Evolutionary conservation across 2,888 invertebrate genomes (phyloP), one percentile per base, ranked within the genome.

Genomic region (Heteromurus nitidus): DNA sequence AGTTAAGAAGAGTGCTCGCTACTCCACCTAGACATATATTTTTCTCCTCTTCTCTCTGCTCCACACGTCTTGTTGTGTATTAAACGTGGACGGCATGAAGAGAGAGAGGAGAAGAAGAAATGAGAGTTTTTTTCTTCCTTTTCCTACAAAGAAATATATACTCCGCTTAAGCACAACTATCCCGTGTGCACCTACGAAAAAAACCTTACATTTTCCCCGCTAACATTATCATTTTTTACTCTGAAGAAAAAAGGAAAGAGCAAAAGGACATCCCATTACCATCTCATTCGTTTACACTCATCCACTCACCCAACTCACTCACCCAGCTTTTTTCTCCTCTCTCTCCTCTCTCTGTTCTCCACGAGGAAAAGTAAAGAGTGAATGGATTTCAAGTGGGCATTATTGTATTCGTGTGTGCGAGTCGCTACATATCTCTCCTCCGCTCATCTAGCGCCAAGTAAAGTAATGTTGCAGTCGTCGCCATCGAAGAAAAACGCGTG

Each of bases 251-350:
- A 74, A 28, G 72, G 53, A 69, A 70, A 81, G 80, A 80, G 68
- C 81, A 81, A 82, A 72, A 76, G 76, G 82, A 82, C 82, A 82
- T 82, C 76, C 82, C 76, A 82, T 82, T 82, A 76, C 82, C 76
- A 82, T 81, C 81, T 75, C 81, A 80, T 80, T 73, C 69, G 74
- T 80, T 74, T 80, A 74, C 80, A 68, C 80, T 80, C 80, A 81
- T 76, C 76, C 82, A 76, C 76, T 82, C 76, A 76, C 70, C 47
- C 81, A 68, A 31, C 36, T 36, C 50, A 62, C 77, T 53, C 50
- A n/a, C n/a, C n/a, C n/a, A n/a, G 36, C 47, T 76, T 68, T 67
- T 77, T 42, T 77, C 58, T 65, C 20, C 42, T 26, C 28, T 36
- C 36, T 36, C 36, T 36, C 7, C 36, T 36, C 36, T 13, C 13